These are phyloP conservation scores for Silurus asotus DNA, from an alignment of 2,113 vertebrate species.

Conservation along the genomic window DNA sequence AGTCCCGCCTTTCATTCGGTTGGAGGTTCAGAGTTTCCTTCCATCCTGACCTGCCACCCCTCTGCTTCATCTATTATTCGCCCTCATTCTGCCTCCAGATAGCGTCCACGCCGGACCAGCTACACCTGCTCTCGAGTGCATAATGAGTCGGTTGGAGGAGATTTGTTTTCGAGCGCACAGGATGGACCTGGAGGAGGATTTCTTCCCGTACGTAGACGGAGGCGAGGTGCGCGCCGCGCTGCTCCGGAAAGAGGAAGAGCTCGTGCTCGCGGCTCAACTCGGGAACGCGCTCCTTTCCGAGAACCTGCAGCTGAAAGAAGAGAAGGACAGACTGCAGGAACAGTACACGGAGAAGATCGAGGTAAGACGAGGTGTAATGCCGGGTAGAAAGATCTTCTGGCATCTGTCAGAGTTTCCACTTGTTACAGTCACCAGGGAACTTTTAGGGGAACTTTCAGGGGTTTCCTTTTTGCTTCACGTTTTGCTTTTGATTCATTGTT, in stretches of 20 bases:
- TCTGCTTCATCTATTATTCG: background rate
- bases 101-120: background rate
- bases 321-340: conserved; percentile 64
- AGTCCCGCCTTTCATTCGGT: conserved; percentile 8
- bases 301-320: conserved; percentile 72
- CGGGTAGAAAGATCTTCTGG: background rate
- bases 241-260: conserved; percentile 77
- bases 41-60: background rate
- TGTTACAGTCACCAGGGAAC: background rate
- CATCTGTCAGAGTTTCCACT: background rate
- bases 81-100: background rate
- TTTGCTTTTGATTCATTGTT: background rate
- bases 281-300: conserved; percentile 77
- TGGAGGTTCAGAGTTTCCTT: background rate
- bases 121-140: background rate
- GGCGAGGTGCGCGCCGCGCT: conserved; percentile 69
- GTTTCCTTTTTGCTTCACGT: background rate
- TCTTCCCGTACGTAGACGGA: conserved; percentile 68
- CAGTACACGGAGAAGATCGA: conserved; percentile 70
- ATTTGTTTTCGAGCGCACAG: conserved; percentile 63
- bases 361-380: conserved; percentile 60
- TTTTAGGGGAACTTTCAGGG: background rate
- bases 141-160: conserved; percentile 65
- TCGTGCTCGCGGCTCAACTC: conserved; percentile 77
- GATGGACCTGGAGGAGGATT: conserved; percentile 69